Conservation (phyloP, 35 echinoderm and acorn worm genomes). For the Lytechinus pictus region DNA sequence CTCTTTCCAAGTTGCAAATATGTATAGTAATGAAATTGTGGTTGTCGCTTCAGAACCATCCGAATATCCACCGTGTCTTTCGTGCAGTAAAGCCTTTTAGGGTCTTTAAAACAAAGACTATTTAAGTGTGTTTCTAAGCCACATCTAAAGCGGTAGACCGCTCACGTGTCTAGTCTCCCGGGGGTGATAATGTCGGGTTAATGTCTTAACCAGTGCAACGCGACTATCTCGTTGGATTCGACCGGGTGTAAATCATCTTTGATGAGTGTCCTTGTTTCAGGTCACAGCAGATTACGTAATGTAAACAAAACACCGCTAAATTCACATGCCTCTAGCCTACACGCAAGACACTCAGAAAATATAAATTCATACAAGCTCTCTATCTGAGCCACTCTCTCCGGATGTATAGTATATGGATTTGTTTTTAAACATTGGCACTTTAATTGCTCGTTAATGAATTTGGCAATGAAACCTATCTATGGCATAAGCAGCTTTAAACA, state of each 20-base stretch:
- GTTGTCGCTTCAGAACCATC: background rate
- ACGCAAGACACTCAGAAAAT: background rate
- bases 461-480: no score
- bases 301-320: slow-evolving; percentile 22
- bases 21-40: background rate
- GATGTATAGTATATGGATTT: no score
- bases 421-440: no score
- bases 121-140: background rate
- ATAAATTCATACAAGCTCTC: no score
- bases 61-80: background rate
- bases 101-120: slow-evolving; percentile 19
- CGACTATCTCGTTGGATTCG: background rate
- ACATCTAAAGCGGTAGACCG: background rate
- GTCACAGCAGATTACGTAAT: slow-evolving; percentile 43
- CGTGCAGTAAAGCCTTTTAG: background rate
- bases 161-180: background rate
- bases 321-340: slow-evolving; percentile 8
- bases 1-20: background rate
- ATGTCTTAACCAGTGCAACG: slow-evolving; percentile 36
- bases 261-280: slow-evolving; percentile 42
- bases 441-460: no score
- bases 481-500: no score
- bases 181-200: slow-evolving; percentile 38
- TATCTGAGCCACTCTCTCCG: no score
- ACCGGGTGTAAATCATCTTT: slow-evolving; percentile 2